These are phyloP conservation scores for Trinectes maculatus DNA, from an alignment of 2,113 vertebrate species.

Conservation along the genomic window DNA sequence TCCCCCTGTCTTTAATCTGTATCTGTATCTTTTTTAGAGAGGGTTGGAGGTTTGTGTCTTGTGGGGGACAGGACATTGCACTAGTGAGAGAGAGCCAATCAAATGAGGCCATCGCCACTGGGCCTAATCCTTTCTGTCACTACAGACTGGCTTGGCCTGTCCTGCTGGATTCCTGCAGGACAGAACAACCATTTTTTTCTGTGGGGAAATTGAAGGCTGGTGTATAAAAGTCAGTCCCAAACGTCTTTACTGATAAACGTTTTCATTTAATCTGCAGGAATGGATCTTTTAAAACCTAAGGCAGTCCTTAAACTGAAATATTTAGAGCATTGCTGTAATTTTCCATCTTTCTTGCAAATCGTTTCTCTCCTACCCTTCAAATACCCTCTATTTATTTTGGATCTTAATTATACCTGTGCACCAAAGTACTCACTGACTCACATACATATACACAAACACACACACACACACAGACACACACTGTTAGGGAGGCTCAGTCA, in stretches of 20 bases:
- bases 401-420: background rate
- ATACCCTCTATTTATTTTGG: background rate
- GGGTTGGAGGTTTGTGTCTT: conserved; percentile 27
- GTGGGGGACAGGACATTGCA: conserved; percentile 22
- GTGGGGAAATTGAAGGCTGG: conserved; percentile 24
- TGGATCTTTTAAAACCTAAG: conserved; percentile 32
- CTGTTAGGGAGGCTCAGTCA: too few species aligned
- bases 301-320: conserved; percentile 24
- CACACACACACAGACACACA: background rate
- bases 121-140: conserved; percentile 54
- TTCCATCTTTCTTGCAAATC: conserved; percentile 18
- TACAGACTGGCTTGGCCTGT: conserved; percentile 15
- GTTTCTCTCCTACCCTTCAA: conserved; percentile 8
- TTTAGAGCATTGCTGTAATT: conserved; percentile 1
- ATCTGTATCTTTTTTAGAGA: conserved; percentile 18
- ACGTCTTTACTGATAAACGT: conserved; percentile 38
- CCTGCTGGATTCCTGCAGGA: conserved; percentile 31
- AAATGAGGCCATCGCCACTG: conserved; percentile 42
- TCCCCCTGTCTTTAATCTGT: conserved; percentile 30
- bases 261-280: conserved; percentile 47
- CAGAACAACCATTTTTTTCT: conserved; percentile 22
- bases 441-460: background rate
- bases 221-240: conserved; percentile 28
- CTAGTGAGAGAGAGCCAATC: conserved; percentile 47
- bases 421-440: background rate